These are phyloP conservation scores for Spicauda simplicius DNA, from an alignment of 2,888 invertebrate species.

Conservation along the genomic window DNA sequence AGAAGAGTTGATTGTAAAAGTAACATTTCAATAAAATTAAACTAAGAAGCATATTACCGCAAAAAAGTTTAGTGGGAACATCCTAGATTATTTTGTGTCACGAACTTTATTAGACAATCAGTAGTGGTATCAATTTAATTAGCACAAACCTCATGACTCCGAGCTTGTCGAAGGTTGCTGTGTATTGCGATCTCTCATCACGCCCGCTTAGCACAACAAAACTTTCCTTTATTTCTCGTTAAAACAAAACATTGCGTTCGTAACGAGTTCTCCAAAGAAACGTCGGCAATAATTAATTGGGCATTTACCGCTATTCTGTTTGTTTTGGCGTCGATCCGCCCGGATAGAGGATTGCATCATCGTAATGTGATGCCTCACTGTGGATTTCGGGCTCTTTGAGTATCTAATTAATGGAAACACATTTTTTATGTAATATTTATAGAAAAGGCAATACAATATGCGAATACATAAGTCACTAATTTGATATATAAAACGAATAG, in stretches of 20 bases:
- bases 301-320: slow-evolving; percentile 71
- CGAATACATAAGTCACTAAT: no score
- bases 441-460: not conserved
- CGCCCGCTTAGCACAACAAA: slow-evolving; percentile 62
- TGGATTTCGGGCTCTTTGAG: slow-evolving; percentile 56
- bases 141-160: slow-evolving; percentile 66
- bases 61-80: no score
- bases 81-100: no score
- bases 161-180: slow-evolving; percentile 62
- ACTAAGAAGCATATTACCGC: no score
- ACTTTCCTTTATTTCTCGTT: slow-evolving; percentile 81
- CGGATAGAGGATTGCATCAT: slow-evolving; percentile 67
- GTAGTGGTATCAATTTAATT: not conserved
- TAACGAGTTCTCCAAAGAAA: slow-evolving; percentile 27
- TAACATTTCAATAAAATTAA: no score
- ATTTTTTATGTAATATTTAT: not conserved
- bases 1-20: no score
- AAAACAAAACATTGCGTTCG: slow-evolving; percentile 50
- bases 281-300: slow-evolving; percentile 26
- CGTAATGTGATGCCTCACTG: slow-evolving; percentile 53
- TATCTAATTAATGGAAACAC: slow-evolving; percentile 50
- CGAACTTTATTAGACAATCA: no score
- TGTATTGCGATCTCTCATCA: slow-evolving; percentile 55
- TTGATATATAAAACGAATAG: no score
- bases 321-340: slow-evolving; percentile 65